Base-by-base conservation (phyloP, 35 echinoderm and acorn worm genomes). In the Ophiothrix spiculata region DNA sequence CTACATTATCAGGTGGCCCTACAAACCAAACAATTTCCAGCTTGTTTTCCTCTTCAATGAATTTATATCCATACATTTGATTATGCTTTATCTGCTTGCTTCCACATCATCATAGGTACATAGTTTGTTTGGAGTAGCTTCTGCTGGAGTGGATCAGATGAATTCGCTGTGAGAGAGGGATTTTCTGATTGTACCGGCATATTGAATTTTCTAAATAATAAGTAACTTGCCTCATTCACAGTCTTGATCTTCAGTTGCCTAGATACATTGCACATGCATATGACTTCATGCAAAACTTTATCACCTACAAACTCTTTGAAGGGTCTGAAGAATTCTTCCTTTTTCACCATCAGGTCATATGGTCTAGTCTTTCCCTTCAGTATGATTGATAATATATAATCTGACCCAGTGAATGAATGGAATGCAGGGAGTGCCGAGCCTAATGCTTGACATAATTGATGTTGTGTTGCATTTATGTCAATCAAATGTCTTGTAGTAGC, bases 191-290 rank as follows among this genome's bases (percentile, higher is more conserved):
- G 4, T 35, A 23, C 31, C 31, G 81, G 81, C 31, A 54, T 54
- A 63, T 83, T 63, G 14, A 83, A 32, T 25, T 83, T 83, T 4
- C 56, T 60, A 33, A 63, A 83, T 33, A 83, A 32, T 6, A 19
- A 6, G 33, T 32, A 35, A 32, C 81, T 60, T 1, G 81, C 81
- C 11, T 83, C 46, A 60, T 83, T 63, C 14, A 83, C 34, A 16
- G 56, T 37, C 21, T 54, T 37, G 28, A 83, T 4, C 64, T 28
- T 83, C 10, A 1, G 32, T 15, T 36, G 32, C 28, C 81, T 32
- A n/a, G n/a, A 33, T 83, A 64, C 81, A 83, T 83, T 1, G 19
- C 42, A 63, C 81, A 83, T 17, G 64, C 81, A 56, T 63, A 83
- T 32, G 15, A 8, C 35, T 83, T 54, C 56, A 83, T 0, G 11